Evolutionary conservation across 2,113 vertebrate species (phyloP).

Genomic region (Acanthisitta chloris): DNA sequence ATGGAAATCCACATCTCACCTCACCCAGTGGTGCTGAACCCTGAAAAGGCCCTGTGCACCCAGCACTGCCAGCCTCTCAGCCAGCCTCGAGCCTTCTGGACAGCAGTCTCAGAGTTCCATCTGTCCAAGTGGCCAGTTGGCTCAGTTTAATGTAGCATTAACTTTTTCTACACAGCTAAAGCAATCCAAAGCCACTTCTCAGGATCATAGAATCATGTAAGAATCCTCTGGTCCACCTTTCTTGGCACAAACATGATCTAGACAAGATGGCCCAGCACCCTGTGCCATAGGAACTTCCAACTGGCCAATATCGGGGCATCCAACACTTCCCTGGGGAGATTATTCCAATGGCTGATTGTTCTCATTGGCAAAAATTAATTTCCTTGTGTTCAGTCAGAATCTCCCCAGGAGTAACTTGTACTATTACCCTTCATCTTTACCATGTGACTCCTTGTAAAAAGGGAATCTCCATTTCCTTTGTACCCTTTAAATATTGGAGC

Average conservation of each 20-base stretch:
- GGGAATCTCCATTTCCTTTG: background rate
- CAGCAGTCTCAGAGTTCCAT: background rate
- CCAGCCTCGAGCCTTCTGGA: background rate
- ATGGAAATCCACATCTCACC: background rate
- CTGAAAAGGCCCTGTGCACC: background rate
- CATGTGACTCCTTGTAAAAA: background rate
- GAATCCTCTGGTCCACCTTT: background rate
- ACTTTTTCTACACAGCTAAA: background rate
- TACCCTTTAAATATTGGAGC: background rate
- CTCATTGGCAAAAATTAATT: background rate
- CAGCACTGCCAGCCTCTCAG: background rate
- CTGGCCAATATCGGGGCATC: background rate
- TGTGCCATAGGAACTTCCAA: background rate
- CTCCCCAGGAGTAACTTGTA: background rate
- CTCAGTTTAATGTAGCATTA: background rate
- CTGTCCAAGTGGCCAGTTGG: background rate
- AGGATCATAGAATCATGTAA: background rate
- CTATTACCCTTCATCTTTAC: background rate
- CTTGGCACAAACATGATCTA: background rate
- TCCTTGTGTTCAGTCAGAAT: background rate
- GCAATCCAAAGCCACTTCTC: background rate
- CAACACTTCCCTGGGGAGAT: background rate
- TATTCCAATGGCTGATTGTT: background rate
- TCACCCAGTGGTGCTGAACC: background rate
- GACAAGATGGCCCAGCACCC: background rate